A percentile compares a stretch with the other conserved stretches of the same genome.
Evolutionary conservation across 2,113 vertebrate species (phyloP).

Genomic region (Carassius gibelio): DNA sequence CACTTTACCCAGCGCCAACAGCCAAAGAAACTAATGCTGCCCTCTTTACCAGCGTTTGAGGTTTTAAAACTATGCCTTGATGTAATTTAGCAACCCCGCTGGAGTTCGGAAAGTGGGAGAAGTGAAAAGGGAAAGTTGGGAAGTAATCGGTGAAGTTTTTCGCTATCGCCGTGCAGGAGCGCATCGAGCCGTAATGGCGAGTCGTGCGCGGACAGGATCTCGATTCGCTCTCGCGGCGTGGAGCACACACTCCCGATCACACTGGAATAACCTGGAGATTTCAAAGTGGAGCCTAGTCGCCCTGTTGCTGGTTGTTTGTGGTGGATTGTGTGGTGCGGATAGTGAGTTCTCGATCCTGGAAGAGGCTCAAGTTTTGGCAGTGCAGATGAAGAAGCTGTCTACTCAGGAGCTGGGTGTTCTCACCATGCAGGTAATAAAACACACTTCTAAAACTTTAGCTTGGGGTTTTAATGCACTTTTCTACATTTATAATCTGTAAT

Average conservation of each 20-base stretch:
- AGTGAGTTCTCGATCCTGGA: conserved; percentile 93
- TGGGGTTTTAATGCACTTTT: not conserved
- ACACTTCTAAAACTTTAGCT: not conserved
- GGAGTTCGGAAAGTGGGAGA: conserved; percentile 56
- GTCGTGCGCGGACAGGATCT: conserved; percentile 60
- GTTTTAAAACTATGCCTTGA: conserved; percentile 59
- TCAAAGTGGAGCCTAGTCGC: conserved; percentile 65
- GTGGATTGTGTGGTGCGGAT: conserved; percentile 77
- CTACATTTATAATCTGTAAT: not conserved
- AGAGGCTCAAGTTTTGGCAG: conserved; percentile 88
- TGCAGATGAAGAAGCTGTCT: conserved; percentile 91
- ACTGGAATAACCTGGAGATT: conserved; percentile 50
- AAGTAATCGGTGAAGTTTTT: conserved; percentile 72
- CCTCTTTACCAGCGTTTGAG: conserved; percentile 49
- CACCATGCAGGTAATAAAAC: conserved; percentile 87
- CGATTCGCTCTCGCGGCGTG: conserved; percentile 55
- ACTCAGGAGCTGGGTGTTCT: conserved; percentile 91
- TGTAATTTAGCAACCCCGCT: conserved; percentile 30
- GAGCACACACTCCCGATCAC: conserved; percentile 52
- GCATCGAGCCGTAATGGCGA: conserved; percentile 75
- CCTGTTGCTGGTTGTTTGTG: conserved; percentile 71
- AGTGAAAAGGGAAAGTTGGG: conserved; percentile 69
- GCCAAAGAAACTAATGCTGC: conserved; percentile 4
- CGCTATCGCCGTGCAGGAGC: conserved; percentile 35
- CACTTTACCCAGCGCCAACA: conserved; percentile 57